Base-by-base conservation (phyloP, 1,140 invertebrate genomes). In the Tetramorium alpestre region DNA sequence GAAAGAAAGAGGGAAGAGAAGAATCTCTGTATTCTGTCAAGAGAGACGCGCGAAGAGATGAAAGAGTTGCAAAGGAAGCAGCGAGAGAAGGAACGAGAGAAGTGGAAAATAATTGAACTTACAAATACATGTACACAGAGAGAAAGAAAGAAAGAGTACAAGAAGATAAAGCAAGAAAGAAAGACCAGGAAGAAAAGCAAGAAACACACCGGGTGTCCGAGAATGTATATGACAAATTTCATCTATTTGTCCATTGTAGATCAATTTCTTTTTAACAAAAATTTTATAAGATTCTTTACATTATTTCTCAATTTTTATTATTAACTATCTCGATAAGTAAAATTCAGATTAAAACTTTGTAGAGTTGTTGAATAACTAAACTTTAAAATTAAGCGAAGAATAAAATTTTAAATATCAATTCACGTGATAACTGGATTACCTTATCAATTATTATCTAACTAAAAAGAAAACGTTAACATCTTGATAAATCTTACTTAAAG, bases 51-150 rank as follows among this genome's bases (percentile, higher is more conserved):
- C 16, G n/a, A 3, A 49, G 25, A 77, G 69, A 62, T 75, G 33
- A 85, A 65, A 77, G 72, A 76, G 13, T 64, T 25, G 44, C 58
- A 60, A 47, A 22, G 33, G 25, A 77, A 64, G n/a, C 8, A 65
- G n/a, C 13, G 13, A 77, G n/a, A 64, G 47, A 77, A 85, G 22
- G 38, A 85, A 44, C 47, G 10, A 22, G 54, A 84, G 70, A 64
- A 85, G 18, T 49, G 13, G 33, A 78, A 54, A 58, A 56, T 38
- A 56, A 51, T 38, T 49, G 73, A 18, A 58, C 7, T 25, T 44
- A 56, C n/a, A 49, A 49, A 38, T 1, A 49, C n/a, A 69, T 18
- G 13, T n/a, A 25, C n/a, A 25, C 33, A 64, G 28, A 4, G 60
- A 41, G 10, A 16, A 28, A 10, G 60, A 18, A 6, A 38, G 41